Conservation (phyloP, 92 coral and sea anemone genomes). For the Porites evermanni region DNA sequence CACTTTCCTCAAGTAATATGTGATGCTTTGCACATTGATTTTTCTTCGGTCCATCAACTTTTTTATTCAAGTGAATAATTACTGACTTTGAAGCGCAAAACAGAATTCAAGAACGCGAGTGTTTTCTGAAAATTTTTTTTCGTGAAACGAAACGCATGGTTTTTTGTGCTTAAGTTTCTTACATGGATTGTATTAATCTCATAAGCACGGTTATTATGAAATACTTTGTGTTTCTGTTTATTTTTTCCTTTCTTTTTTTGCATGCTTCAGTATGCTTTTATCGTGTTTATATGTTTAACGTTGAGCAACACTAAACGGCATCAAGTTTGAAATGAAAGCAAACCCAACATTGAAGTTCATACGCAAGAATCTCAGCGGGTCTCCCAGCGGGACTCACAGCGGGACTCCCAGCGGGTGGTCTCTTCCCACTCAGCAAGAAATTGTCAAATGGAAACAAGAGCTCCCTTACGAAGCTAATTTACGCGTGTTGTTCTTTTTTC, state of each 20-base stretch:
- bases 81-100: not conserved
- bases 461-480: slow-evolving; percentile 20
- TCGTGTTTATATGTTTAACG: slow-evolving; percentile 29
- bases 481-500: not conserved
- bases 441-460: not conserved
- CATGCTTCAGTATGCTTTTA: slow-evolving; percentile 3
- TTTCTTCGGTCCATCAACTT: slow-evolving; percentile 8
- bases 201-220: slow-evolving; percentile 36
- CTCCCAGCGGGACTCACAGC: slow-evolving; percentile 29
- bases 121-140: not conserved
- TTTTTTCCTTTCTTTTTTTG: not conserved
- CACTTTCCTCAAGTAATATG: not conserved
- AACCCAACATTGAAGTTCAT: slow-evolving; percentile 12
- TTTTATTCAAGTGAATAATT: not conserved
- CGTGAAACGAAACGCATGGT: not conserved
- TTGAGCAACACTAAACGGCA: not conserved
- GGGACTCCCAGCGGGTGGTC: slow-evolving; percentile 22
- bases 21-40: not conserved
- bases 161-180: not conserved
- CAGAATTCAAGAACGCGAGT: not conserved
- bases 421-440: slow-evolving; percentile 25
- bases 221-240: slow-evolving; percentile 9
- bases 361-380: slow-evolving; percentile 13
- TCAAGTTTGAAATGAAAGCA: slow-evolving; percentile 15
- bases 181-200: not conserved